A percentile compares a stretch with the other conserved stretches of the same genome.
These are phyloP conservation scores for Phrynosoma platyrhinos DNA, from an alignment of 2,113 vertebrate genomes.

Conservation along the genomic window DNA sequence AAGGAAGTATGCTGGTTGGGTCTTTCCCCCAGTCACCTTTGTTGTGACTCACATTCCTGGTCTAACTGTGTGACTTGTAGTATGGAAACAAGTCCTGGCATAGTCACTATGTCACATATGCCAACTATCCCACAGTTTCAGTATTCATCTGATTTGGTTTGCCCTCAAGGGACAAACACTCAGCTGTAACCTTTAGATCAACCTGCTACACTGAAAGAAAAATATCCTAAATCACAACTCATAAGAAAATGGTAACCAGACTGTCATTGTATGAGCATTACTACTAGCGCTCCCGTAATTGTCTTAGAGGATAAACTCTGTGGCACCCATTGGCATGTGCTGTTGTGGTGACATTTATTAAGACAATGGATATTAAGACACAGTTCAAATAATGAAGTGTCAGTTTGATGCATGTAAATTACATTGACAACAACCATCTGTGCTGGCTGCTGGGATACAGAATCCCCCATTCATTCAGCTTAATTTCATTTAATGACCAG, in stretches of 20 bases:
- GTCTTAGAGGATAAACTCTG: rapidly evolving
- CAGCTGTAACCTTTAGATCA: neutral
- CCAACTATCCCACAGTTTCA: neutral
- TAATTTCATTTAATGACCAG: constrained; percentile 57
- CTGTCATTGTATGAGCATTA: neutral
- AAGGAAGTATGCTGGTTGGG: neutral
- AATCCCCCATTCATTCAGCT: constrained; percentile 44
- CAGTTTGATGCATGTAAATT: constrained; percentile 36
- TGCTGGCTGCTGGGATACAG: neutral
- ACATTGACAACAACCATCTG: constrained; percentile 42
- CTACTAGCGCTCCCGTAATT: neutral
- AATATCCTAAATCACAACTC: neutral
- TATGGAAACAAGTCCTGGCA: neutral
- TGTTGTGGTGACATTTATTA: constrained; percentile 1
- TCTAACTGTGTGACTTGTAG: neutral
- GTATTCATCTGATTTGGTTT: neutral
- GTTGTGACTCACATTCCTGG: neutral
- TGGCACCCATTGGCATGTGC: rapidly evolving
- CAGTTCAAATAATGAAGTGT: constrained; percentile 17
- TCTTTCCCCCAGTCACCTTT: neutral
- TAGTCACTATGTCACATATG: neutral
- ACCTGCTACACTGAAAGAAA: neutral
- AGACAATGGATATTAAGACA: constrained; percentile 8
- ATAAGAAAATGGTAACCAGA: neutral
- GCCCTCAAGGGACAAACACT: too few species aligned